These are phyloP conservation scores for Blennius ocellaris DNA, from an alignment of 2,113 vertebrate genomes.

Conservation along the genomic window DNA sequence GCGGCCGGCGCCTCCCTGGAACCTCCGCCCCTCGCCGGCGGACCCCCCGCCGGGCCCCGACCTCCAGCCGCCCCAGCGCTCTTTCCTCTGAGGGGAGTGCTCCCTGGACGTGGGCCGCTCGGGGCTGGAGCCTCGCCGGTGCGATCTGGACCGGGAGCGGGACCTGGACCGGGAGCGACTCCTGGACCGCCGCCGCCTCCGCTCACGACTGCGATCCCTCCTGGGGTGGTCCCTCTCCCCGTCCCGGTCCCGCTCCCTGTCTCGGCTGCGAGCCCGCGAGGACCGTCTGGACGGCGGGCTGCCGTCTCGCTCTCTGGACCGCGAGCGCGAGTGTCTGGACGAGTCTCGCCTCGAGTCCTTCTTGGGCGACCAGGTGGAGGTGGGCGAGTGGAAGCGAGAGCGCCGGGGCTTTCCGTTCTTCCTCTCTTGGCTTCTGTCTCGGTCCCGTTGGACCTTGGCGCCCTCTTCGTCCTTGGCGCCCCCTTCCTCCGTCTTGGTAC, in stretches of 20 bases:
- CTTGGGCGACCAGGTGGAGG: constrained; percentile 94
- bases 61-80: constrained; percentile 79
- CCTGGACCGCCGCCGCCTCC: constrained; percentile 85
- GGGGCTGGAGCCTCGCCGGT: constrained; percentile 83
- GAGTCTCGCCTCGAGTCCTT: constrained; percentile 80
- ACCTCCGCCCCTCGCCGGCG: constrained; percentile 84
- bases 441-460: constrained; percentile 37
- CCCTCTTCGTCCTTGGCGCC: too few relatives aligned
- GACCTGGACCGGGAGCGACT: constrained; percentile 78
- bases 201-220: constrained; percentile 88
- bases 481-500: constrained; percentile 21
- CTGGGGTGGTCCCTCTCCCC: constrained; percentile 72
- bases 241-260: constrained; percentile 79
- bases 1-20: constrained; percentile 80
- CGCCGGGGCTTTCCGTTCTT: constrained; percentile 78
- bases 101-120: constrained; percentile 83
- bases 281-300: constrained; percentile 83
- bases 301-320: constrained; percentile 76
- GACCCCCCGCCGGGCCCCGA: constrained; percentile 41
- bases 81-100: constrained; percentile 89
- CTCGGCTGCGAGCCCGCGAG: constrained; percentile 86
- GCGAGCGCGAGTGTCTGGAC: constrained; percentile 83
- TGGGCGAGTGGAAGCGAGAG: constrained; percentile 95
- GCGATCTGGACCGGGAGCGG: constrained; percentile 85
- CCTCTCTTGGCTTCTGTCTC: constrained; percentile 66